Evolutionary conservation across 2,888 invertebrate genomes (phyloP).

Genomic region (Epirrhoe alternata): DNA sequence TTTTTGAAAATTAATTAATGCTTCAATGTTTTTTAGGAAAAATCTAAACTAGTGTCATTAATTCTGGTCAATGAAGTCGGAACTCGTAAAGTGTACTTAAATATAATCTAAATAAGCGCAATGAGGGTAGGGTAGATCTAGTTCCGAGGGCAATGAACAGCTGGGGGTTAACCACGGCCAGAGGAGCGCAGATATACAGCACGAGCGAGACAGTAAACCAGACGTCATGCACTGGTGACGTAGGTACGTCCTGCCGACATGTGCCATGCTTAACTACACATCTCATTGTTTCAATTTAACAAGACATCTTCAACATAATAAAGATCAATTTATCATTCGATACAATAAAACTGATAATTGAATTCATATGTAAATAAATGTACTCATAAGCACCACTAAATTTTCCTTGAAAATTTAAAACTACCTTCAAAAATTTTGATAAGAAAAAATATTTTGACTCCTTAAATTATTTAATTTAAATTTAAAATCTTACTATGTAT

Average conservation of each 20-base stretch:
- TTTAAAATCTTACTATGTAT: no score
- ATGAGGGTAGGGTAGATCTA: conserved; percentile 59
- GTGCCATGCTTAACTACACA: conserved; percentile 50
- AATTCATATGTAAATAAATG: not conserved
- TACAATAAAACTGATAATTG: not conserved
- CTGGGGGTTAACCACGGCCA: conserved; percentile 52
- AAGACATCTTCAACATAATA: conserved; percentile 26
- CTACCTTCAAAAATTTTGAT: conserved; percentile 7
- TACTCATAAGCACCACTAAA: not conserved
- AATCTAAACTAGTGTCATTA: conserved; percentile 4
- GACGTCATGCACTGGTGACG: conserved; percentile 77
- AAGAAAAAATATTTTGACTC: not conserved
- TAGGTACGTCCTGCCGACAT: conserved; percentile 60
- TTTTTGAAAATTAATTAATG: not conserved
- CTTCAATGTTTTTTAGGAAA: not conserved
- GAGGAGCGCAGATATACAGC: conserved; percentile 52
- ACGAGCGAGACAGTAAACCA: conserved; percentile 56
- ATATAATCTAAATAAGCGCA: conserved; percentile 54
- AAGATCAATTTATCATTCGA: conserved; percentile 4
- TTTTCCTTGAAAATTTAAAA: not conserved
- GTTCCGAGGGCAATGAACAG: conserved; percentile 65
- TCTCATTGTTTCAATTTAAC: conserved; percentile 56
- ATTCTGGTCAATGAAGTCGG: conserved; percentile 34
- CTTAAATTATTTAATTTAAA: no score
- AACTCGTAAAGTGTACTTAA: conserved; percentile 41